Base-by-base conservation (phyloP, 2,888 invertebrate species). In the Cataglyphis livida region DNA sequence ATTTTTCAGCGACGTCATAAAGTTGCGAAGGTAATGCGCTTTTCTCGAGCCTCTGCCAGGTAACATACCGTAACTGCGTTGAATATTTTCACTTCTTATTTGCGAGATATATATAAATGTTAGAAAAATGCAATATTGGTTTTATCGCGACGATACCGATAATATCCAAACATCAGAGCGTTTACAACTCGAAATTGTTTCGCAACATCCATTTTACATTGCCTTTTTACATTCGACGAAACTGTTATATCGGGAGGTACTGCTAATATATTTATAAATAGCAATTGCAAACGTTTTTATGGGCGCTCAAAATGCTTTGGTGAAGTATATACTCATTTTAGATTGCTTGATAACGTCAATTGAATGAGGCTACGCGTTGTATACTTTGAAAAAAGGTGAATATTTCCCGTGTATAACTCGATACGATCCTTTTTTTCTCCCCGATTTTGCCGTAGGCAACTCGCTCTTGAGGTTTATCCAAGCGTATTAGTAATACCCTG, bases 1-100 rank as follows among this genome's bases (percentile, higher is more conserved):
- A 85, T 85, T 89, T 89, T 89, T 87, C 87, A 85, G 82, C 62
- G 76, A 85, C 85, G 83, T 87, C 88, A 86, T 89, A 89, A 89
- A 88, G 87, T 84, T 79, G 81, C 84, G 61, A 84, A 83, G 83
- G 85, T 87, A 87, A 88, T 85, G 84, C 83, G 79, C 79, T 83
- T 79, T 68, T 18, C 64, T 48, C 18, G 48, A 1, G 68, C 35
- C 79, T 64, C 79, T 64, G 84, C 41, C 82, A 84, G 79, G 83
- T 79, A 83, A 84, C 76, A 57, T 61, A 68, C 74, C 79, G 84
- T 84, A 78, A 70, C 84, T 51, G 41, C 25, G 64, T 54, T 76
- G 86, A 89, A 89, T 89, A 87, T 86, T 84, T 84, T 84, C 38
- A 12, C 82, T 65, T 84, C 84, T 88, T 88, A 88, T 86, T 88